Evolutionary conservation across 1,140 invertebrate genomes (phyloP), one percentile per base, ranked within the genome.

Genomic region (Alviniconcha marisindica): DNA sequence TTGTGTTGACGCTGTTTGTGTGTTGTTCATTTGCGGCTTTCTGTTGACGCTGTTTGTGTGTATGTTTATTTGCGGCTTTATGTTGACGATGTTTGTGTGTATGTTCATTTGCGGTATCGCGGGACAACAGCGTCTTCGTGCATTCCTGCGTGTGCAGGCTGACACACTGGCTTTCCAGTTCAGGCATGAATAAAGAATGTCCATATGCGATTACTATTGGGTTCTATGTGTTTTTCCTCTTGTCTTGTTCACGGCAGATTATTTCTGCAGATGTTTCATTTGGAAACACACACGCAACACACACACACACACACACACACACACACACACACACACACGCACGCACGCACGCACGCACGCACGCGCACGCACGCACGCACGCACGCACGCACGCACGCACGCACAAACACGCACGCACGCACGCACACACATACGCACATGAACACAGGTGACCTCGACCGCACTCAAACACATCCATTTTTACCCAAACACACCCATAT

Each of bases 321-420:
- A 69, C 63, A 4, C 63, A 69, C 10, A 12, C 63, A 69, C 63
- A 12, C 2, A 69, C 63, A 69, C 63, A 69, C 63, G 2, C 63
- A 10, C 63, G 28, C 7, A 10, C 28, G 63, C 63, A 69, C 63
- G 28, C 2, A 31, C 1, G 10, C 63, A 69, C 66, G 3, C 66
- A 69, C 66, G 3, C 66, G n/a, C 33, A 69, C 63, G n/a, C 63
- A 69, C 63, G n/a, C 63, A 69, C 33, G 28, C 63, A 28, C 63
- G n/a, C 33, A 28, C 33, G 10, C 63, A 69, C 63, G 28, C 2
- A n/a, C 66, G 28, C 33, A 2, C 12, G 1, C 33, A 36, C 33
- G 2, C 69, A 1, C 18, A 1, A 28, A 40, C 77, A 56, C 51
- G n/a, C 51, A 79, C 2, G 3, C 77, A 33, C 77, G 21, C 3